Evolutionary conservation across 1,140 invertebrate species (phyloP), one percentile per base, ranked within the genome.

Genomic region (Nilaparvata lugens): DNA sequence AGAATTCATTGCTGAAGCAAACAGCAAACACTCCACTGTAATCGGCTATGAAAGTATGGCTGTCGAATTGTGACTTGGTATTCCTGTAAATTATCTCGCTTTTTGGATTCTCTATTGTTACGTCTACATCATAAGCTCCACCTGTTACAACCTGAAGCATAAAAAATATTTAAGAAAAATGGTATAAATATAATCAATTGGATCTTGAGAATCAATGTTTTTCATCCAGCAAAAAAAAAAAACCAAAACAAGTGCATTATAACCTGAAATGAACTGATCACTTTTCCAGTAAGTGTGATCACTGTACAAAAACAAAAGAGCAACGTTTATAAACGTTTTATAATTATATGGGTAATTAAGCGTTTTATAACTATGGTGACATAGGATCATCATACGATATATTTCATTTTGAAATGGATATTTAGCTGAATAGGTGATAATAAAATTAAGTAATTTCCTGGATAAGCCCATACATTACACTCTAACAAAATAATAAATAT

Each of bases 1-100:
- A 98, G 74, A 99, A 99, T 75, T 99, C 95, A 78, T 99, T 99
- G 70, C 94, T 97, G 73, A 99, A 99, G 76, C 97, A 99, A 13
- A 89, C 89, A 55, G 83, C 81, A 71, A 95, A 95, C 4, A 89
- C 79, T 61, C 93, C 92, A 61, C 81, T 78, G 43, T 81, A 71
- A 58, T 85, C 78, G 6, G 94, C 83, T 25, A 81, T 84, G 77
- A 95, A 98, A 38, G 85, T 86, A 72, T 93, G 87, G 7, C 89
- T 93, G 74, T 98, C 94, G 77, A 94, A 97, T 68, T 97, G 94
- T 68, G 89, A 89, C 76, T 95, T 95, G 2, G 92, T 80, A 76
- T 95, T 89, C 68, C 88, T 87, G 75, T 98, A 98, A 38, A 99
- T 81, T 19, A 95, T 80, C 74, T 94, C 84, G 64, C 89, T 88